These are phyloP conservation scores for Diabrotica balteata DNA, from an alignment of 2,888 invertebrate species.

Conservation along the genomic window DNA sequence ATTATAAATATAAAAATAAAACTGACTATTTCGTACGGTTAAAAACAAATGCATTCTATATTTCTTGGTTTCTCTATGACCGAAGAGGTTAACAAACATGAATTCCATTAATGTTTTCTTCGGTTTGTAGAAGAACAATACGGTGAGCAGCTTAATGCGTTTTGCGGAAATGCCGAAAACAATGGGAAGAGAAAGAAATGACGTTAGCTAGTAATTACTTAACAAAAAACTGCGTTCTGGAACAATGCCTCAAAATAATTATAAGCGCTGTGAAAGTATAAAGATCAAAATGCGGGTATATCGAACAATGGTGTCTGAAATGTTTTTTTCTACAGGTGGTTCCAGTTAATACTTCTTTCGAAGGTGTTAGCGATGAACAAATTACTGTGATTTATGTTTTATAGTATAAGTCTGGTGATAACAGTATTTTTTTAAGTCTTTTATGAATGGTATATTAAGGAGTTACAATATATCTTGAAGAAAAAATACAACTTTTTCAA, in stretches of 20 bases:
- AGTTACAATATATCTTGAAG: too few relatives aligned
- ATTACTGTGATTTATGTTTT: too few relatives aligned
- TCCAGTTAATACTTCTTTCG: too few relatives aligned
- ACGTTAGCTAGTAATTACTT: conserved; percentile 33
- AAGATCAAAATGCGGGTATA: conserved; percentile 26
- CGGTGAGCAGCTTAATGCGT: conserved; percentile 9
- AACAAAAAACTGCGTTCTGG: conserved; percentile 42
- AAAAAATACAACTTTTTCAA: too few relatives aligned
- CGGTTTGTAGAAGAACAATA: not conserved
- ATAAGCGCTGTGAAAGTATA: conserved; percentile 38
- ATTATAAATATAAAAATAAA: too few relatives aligned
- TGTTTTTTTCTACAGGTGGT: not conserved
- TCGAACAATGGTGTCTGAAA: conserved; percentile 7
- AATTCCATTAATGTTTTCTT: not conserved
- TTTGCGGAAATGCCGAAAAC: conserved; percentile 31
- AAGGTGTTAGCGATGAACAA: too few relatives aligned
- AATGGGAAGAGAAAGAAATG: conserved; percentile 33
- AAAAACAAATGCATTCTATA: too few relatives aligned
- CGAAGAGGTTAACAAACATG: not conserved
- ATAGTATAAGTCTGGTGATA: too few relatives aligned
- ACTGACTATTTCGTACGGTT: too few relatives aligned
- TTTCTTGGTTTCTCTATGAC: too few relatives aligned
- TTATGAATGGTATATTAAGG: too few relatives aligned
- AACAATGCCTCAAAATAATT: conserved; percentile 42
- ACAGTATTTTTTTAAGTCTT: too few relatives aligned